Percentiles rank a stretch among this genome's conserved stretches.
Evolutionary conservation across 1,140 invertebrate species (phyloP).

Genomic region (Venturia canescens): DNA sequence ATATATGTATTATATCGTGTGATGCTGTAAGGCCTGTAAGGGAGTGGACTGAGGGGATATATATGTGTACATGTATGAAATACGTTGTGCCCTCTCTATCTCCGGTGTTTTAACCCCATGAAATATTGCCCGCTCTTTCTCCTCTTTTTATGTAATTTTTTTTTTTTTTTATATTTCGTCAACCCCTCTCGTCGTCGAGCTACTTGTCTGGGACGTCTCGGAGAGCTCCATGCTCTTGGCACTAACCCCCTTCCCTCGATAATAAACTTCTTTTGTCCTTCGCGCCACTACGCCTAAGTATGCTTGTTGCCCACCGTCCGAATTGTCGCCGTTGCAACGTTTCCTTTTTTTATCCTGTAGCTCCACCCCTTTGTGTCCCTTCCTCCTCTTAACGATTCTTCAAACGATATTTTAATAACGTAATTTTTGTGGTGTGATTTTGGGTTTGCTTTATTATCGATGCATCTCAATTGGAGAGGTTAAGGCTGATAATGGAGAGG

Average conservation of each 20-base stretch:
- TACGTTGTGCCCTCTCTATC: not conserved
- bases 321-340: slow-evolving; percentile 40
- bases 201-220: slow-evolving; percentile 43
- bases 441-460: not conserved
- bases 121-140: slow-evolving; percentile 33
- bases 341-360: slow-evolving; percentile 19
- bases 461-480: not conserved
- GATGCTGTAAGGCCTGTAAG: slow-evolving; percentile 5
- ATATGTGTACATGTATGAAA: not conserved
- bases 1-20: not conserved
- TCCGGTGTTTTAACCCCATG: slow-evolving; percentile 35
- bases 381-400: not conserved
- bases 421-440: not conserved
- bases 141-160: slow-evolving; percentile 5
- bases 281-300: slow-evolving; percentile 40
- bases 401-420: slow-evolving; percentile 18
- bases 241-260: slow-evolving; percentile 37
- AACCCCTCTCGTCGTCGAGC: slow-evolving; percentile 36
- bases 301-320: slow-evolving; percentile 38
- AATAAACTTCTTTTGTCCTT: slow-evolving; percentile 68
- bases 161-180: slow-evolving; percentile 11
- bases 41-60: not conserved
- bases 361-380: not conserved
- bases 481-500: not conserved
- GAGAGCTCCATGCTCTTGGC: slow-evolving; percentile 1